Evolutionary conservation across 2,888 invertebrate genomes (phyloP), one percentile per base, ranked within the genome.

Genomic region (Rhamphomyia laevipes): DNA sequence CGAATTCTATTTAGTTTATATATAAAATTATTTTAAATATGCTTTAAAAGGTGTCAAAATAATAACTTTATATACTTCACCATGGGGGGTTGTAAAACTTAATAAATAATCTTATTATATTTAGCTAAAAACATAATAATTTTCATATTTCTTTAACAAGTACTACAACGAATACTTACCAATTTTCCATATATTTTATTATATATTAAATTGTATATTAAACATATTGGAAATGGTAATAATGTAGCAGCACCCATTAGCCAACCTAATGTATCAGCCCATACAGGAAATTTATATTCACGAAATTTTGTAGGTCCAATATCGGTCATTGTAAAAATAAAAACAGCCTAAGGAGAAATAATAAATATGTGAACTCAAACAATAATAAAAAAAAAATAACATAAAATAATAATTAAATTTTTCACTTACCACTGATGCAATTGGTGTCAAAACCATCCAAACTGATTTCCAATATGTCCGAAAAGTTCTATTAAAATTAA

Each of bases 211-310:
- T 74, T 72, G 53, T 72, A 69, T 16, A 73, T 57, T 1, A 81
- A 74, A 23, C 83, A 80, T 3, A 79, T 63, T 0, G 86, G 82
- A 60, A 90, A 77, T 2, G 85, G 76, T 0, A 78, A 59, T 2
- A 89, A 70, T 0, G 88, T 87, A 2, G 81, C 71, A 2, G 82
- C 55, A 0, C 86, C 84, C 48, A 89, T 78, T 43, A 78, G 61
- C 79, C 84, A 83, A 6, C 88, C 88, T 27, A 87, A 63, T 1
- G 73, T 64, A 55, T 83, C 79, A 13, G 86, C 84, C 75, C 83
- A 85, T 12, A 63, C 54, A 0, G 87, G 87, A 64, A 86, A 89
- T 11, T 64, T 62, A 58, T 85, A 82, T 47, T 71, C 72, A 41
- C 77, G 81, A 61, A 86, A 87, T 6, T 66, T 60, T 0, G 84